A percentile compares a stretch with the other conserved stretches of the same genome.
Conservation (phyloP, 2,797 vertebrate species). For the Catostomus latipinnis region DNA sequence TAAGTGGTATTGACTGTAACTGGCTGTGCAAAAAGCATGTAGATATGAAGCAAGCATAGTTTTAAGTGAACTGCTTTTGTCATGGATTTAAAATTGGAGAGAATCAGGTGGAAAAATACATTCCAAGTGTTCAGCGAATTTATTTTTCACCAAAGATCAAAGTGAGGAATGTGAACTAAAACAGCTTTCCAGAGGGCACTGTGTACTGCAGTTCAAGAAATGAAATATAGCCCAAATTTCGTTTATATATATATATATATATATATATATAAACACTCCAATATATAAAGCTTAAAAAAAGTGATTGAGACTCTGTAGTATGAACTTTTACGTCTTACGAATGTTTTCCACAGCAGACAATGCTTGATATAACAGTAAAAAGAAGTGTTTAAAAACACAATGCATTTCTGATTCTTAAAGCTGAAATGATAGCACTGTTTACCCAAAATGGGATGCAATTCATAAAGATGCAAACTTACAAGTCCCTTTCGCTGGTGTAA, state of each 20-base stretch:
- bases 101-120: conserved; percentile 7
- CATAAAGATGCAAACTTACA: background rate
- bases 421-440: conserved; percentile 6
- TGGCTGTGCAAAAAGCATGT: background rate
- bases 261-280: too few relatives aligned
- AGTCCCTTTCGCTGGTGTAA: conserved; percentile 60
- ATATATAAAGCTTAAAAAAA: background rate
- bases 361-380: conserved; percentile 18
- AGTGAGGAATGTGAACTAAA: background rate
- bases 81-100: background rate
- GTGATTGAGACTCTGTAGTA: background rate
- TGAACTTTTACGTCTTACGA: conserved; percentile 45
- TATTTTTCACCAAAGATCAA: background rate
- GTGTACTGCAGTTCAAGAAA: too few relatives aligned
- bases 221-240: too few relatives aligned
- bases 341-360: conserved; percentile 4
- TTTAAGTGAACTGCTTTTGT: too few relatives aligned
- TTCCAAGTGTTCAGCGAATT: conserved; percentile 19
- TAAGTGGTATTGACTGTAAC: background rate
- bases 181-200: background rate
- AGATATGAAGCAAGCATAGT: too few relatives aligned
- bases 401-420: conserved; percentile 15
- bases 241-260: too few relatives aligned
- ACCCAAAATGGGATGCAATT: background rate
- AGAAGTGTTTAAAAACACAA: background rate